Evolutionary conservation across 1,140 invertebrate genomes (phyloP).

Genomic region (Hylaeus anthracinus): DNA sequence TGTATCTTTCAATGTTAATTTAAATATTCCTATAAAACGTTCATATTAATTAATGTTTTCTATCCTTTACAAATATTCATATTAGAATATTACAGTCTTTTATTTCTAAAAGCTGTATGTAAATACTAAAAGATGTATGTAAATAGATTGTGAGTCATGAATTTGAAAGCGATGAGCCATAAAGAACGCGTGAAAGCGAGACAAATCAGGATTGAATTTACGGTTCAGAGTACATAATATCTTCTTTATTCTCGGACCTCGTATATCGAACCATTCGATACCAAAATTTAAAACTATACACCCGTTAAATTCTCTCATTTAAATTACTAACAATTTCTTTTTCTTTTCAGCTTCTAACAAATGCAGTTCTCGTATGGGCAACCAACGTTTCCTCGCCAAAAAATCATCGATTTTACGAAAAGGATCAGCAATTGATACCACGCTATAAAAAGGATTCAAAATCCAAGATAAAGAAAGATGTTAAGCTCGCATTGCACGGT

Average conservation of each 20-base stretch:
- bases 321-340: not conserved
- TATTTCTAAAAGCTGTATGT: no score
- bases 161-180: not conserved
- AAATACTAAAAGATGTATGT: not conserved
- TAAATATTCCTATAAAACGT: no score
- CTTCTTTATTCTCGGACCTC: no score
- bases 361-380: not conserved
- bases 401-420: not conserved
- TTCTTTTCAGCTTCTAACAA: conserved; percentile 3
- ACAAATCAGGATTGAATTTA: not conserved
- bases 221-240: not conserved
- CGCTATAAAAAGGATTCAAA: not conserved
- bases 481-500: not conserved
- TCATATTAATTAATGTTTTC: no score
- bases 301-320: not conserved
- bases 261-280: not conserved
- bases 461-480: not conserved
- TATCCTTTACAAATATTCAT: no score
- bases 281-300: not conserved
- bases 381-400: not conserved
- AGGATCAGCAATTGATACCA: not conserved
- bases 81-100: no score
- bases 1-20: no score
- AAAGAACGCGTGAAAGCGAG: conserved; percentile 12
- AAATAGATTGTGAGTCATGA: not conserved